Evolutionary conservation across 1,140 invertebrate species (phyloP).

Genomic region (Acyrthosiphon pisum): DNA sequence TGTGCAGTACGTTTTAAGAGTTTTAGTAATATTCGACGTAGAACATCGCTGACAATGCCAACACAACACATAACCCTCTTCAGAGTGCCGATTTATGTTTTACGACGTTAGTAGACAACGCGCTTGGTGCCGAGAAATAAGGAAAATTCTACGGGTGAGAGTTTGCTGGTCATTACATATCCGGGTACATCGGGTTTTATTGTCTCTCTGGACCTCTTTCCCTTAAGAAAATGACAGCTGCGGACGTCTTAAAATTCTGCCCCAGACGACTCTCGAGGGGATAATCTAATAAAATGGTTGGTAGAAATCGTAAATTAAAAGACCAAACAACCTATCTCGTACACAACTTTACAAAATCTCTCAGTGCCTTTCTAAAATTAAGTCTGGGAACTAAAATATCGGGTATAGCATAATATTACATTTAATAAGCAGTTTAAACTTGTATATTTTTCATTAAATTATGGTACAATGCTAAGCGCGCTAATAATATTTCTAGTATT

Average conservation of each 20-base stretch:
- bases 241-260: constrained; percentile 29
- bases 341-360: neutral
- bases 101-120: constrained; percentile 3
- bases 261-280: neutral
- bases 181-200: constrained; percentile 21
- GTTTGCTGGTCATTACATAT: constrained; percentile 23
- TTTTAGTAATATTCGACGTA: neutral
- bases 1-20: neutral
- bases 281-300: neutral
- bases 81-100: constrained; percentile 38
- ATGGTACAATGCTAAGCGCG: neutral
- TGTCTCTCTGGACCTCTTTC: neutral
- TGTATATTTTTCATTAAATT: neutral
- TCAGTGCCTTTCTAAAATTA: neutral
- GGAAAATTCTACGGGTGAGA: neutral
- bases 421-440: neutral
- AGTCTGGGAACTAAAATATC: neutral
- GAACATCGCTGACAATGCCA: neutral
- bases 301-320: constrained; percentile 4
- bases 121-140: neutral
- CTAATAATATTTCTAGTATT: neutral
- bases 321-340: neutral
- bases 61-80: neutral
- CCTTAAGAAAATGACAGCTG: constrained; percentile 32
- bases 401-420: neutral